These are phyloP conservation scores for Crioceris asparagi DNA, from an alignment of 2,888 invertebrate genomes.

Conservation along the genomic window DNA sequence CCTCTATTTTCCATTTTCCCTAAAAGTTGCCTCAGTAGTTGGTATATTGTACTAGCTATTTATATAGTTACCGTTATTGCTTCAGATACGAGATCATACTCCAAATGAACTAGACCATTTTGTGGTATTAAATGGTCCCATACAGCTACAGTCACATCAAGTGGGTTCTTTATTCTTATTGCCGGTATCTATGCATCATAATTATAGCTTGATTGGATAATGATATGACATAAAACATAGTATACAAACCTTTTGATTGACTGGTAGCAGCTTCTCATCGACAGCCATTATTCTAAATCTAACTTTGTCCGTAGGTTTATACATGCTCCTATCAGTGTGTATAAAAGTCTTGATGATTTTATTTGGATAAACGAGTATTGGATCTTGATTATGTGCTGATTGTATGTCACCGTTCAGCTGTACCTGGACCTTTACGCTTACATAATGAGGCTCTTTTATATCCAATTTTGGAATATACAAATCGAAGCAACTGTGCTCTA, in stretches of 20 bases:
- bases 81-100: slow-evolving; percentile 31
- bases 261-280: slow-evolving; percentile 41
- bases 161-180: slow-evolving; percentile 56
- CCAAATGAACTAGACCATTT: slow-evolving; percentile 49
- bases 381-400: slow-evolving; percentile 30
- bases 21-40: too few species aligned
- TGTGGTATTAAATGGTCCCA: slow-evolving; percentile 51
- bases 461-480: slow-evolving; percentile 24
- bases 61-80: slow-evolving; percentile 26
- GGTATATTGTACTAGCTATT: background rate
- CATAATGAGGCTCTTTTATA: slow-evolving; percentile 26
- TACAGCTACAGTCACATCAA: slow-evolving; percentile 49
- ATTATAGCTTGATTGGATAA: background rate
- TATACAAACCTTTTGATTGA: slow-evolving; percentile 22
- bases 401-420: slow-evolving; percentile 25
- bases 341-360: slow-evolving; percentile 40
- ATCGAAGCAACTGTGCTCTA: slow-evolving; percentile 33
- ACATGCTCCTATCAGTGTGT: slow-evolving; percentile 45
- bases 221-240: background rate
- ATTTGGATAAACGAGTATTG: slow-evolving; percentile 33
- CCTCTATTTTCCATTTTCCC: slow-evolving; percentile 46
- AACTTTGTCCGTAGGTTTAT: slow-evolving; percentile 46
- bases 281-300: slow-evolving; percentile 42
- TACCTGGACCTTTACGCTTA: slow-evolving; percentile 30
- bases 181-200: slow-evolving; percentile 44